Percentiles rank a stretch among this genome's conserved stretches.
Evolutionary conservation across 2,888 invertebrate genomes (phyloP).

Genomic region (Caenorhabditis drosophilae): DNA sequence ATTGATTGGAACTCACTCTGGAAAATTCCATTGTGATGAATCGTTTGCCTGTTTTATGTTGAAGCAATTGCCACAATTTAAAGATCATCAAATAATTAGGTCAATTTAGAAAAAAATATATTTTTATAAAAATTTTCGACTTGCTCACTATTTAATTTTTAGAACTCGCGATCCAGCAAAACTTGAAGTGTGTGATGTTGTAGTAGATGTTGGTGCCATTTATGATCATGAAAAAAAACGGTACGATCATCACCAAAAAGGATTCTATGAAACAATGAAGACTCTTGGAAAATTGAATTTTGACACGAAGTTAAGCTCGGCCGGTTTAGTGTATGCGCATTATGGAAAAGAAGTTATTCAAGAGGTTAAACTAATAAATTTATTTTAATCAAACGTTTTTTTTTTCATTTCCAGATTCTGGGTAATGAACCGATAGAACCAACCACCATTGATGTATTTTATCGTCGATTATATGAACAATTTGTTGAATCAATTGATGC

Average conservation of each 20-base stretch:
- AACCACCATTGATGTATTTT: constrained; percentile 68
- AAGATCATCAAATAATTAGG: constrained; percentile 81
- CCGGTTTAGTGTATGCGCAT: constrained; percentile 85
- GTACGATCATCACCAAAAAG: constrained; percentile 91
- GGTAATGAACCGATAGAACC: constrained; percentile 18
- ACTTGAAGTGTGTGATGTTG: constrained; percentile 85
- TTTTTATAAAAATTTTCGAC: constrained; percentile 3
- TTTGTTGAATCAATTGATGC: constrained; percentile 93
- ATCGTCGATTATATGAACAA: constrained; percentile 79
- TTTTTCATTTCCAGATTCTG: constrained; percentile 27
- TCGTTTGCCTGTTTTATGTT: constrained; percentile 91
- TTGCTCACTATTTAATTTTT: no score
- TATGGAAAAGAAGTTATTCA: constrained; percentile 83
- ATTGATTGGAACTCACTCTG: constrained; percentile 76
- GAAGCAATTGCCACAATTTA: constrained; percentile 80
- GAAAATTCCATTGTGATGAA: constrained; percentile 90
- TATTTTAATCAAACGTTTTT: not conserved
- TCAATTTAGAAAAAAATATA: constrained; percentile 39
- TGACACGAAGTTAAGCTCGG: constrained; percentile 84
- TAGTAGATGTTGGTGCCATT: constrained; percentile 89
- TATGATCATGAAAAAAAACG: constrained; percentile 80
- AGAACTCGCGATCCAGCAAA: constrained; percentile 74
- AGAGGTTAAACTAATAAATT: constrained; percentile 14
- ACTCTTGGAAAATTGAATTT: constrained; percentile 55
- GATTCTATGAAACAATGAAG: constrained; percentile 71